Base-by-base conservation (phyloP, 2,888 invertebrate species). In the Dolomedes plantarius region DNA sequence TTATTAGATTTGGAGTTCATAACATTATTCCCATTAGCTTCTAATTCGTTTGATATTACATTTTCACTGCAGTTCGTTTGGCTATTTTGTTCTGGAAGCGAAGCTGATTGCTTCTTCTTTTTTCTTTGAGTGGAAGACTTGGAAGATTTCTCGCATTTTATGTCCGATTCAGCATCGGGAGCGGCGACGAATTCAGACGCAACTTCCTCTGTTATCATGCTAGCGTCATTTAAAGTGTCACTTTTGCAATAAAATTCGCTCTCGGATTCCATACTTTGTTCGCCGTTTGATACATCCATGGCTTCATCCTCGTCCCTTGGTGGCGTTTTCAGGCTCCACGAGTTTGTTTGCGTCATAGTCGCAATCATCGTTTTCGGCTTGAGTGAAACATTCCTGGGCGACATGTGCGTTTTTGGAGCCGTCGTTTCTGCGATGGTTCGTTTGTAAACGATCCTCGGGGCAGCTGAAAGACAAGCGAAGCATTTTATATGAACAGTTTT, bases 131-230 rank as follows among this genome's bases (percentile, higher is more conserved):
- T 6, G 3, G 56, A 56, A 23, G 56, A 56, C 23, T 23, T 56
- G 23, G 3, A 23, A 1, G 7, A 16, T 23, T 23, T 56, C 3
- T 2, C 23, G 5, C 19, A 1, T 13, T 2, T 11, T 6, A 9
- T 13, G 3, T 56, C 56, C 23, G 56, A 23, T 16, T 23, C 5
- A 6, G 23, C 11, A 46, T 16, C 16, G 11, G 9, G 16, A 1
- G 0, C 11, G 9, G 0, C 46, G 23, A 62, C 46, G 28, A 62
- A 75, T 13, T 85, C 83, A 1, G 83, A 85, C 16, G 77, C 83
- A 6, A 85, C 72, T 32, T 85, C 77, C 41, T 85, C 83, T 0
- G 83, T 85, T 41, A 85, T 77, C 83, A 85, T 85, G 28, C 83
- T 85, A 2, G 83, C 83, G 29, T 85, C 83, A 28, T 85, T 85